A percentile compares a stretch with the other conserved stretches of the same genome.
phyloP scores from a whole-genome alignment of 2,888 invertebrate genomes.

The Xylota segnis region DNA sequence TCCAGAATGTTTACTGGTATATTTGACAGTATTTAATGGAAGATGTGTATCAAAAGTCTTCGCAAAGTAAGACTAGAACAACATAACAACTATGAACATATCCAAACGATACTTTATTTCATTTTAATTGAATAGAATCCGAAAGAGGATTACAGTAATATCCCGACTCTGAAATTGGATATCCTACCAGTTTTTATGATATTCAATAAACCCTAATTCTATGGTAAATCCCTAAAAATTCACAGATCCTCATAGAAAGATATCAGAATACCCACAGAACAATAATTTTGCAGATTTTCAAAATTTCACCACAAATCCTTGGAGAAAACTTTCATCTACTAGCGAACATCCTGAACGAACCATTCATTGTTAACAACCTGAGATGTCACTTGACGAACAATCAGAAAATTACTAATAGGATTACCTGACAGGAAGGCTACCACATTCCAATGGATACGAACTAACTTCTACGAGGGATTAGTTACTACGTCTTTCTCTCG shows the following conservation, averaged over 20 bases:
- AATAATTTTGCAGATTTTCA: not conserved
- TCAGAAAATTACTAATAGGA: conserved; percentile 6
- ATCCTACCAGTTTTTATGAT: too few species aligned
- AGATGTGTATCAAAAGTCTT: too few species aligned
- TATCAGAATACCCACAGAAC: not conserved
- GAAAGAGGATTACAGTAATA: too few species aligned
- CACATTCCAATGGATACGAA: not conserved
- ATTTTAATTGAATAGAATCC: too few species aligned
- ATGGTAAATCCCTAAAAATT: not conserved
- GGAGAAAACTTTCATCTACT: not conserved
- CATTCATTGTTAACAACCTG: not conserved
- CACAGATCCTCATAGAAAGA: not conserved
- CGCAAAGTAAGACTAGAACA: too few species aligned
- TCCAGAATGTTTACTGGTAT: too few species aligned
- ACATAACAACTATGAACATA: too few species aligned
- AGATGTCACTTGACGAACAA: not conserved
- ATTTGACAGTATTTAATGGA: too few species aligned
- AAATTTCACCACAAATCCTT: not conserved
- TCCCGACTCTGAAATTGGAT: too few species aligned
- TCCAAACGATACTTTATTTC: too few species aligned
- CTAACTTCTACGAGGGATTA: not conserved
- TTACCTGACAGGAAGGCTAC: not conserved
- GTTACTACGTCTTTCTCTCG: not conserved
- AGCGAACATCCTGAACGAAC: not conserved
- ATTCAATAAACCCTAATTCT: too few species aligned